phyloP scores from a whole-genome alignment of 2,888 invertebrate genomes.

The Chaitophorus viminalis region DNA sequence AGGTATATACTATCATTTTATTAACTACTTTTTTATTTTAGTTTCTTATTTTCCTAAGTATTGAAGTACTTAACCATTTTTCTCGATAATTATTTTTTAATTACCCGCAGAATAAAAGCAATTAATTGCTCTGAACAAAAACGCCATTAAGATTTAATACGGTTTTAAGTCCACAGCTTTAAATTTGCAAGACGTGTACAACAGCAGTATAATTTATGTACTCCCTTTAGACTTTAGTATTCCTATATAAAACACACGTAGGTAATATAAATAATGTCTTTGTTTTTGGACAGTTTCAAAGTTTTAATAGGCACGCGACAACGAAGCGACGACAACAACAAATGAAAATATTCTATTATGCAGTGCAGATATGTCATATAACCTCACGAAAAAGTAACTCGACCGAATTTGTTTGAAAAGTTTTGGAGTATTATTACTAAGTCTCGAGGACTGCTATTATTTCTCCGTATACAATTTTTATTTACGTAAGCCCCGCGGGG shows the following conservation, averaged over 20 bases:
- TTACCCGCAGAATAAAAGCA: background rate
- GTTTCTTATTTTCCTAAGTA: background rate
- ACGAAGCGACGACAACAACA: background rate
- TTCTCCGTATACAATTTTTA: background rate
- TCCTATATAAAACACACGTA: background rate
- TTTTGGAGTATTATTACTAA: background rate
- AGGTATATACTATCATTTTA: background rate
- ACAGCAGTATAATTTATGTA: background rate
- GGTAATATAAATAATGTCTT: background rate
- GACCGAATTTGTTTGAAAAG: conserved; percentile 7
- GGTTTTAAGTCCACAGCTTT: background rate
- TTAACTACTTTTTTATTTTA: background rate
- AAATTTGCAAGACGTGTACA: background rate
- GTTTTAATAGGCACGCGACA: background rate
- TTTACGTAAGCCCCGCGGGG: background rate
- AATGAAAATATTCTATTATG: conserved; percentile 11
- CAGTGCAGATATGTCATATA: background rate
- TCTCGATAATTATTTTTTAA: conserved; percentile 3
- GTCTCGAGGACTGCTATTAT: background rate
- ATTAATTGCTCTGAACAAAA: background rate
- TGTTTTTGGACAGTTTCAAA: conserved; percentile 14
- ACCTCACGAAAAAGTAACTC: background rate
- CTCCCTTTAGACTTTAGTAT: no score
- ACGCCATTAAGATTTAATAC: background rate
- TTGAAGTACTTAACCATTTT: background rate